Evolutionary conservation across 2,113 vertebrate genomes (phyloP).

Genomic region (Lampris incognitus): DNA sequence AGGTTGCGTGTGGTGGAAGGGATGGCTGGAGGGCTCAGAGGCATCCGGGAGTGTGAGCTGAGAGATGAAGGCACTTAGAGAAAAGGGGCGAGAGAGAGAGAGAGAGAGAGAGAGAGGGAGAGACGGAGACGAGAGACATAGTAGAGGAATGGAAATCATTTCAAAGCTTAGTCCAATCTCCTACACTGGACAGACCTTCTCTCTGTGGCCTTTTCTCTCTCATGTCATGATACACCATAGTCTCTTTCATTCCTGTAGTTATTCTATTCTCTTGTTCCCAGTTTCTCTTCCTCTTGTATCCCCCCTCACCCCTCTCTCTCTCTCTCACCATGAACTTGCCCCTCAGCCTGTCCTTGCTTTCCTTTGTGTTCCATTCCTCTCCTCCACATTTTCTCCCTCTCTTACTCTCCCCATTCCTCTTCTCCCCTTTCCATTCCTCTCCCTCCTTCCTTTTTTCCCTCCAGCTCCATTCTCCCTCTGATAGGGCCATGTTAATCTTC

Average conservation of each 20-base stretch:
- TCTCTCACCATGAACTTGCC: constrained; percentile 38
- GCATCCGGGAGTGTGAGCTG: constrained; percentile 74
- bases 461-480: constrained; percentile 37
- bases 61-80: constrained; percentile 60
- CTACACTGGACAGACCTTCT: constrained; percentile 64
- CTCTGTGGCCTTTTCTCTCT: constrained; percentile 50
- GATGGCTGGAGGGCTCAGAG: constrained; percentile 81
- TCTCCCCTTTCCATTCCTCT: constrained; percentile 28
- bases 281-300: constrained; percentile 33
- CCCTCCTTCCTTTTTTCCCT: constrained; percentile 4
- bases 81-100: constrained; percentile 29
- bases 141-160: constrained; percentile 45
- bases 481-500: constrained; percentile 72
- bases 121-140: not conserved
- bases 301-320: constrained; percentile 36
- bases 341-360: constrained; percentile 33
- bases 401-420: constrained; percentile 2
- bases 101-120: constrained; percentile 31
- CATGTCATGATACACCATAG: constrained; percentile 66
- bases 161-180: constrained; percentile 74
- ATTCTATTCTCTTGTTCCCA: constrained; percentile 40
- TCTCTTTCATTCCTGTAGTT: constrained; percentile 64
- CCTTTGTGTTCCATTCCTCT: constrained; percentile 11
- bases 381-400: constrained; percentile 16
- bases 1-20: constrained; percentile 77